These are phyloP conservation scores for Zoanthus sociatus DNA, from an alignment of 92 coral and sea anemone species.

Conservation along the genomic window DNA sequence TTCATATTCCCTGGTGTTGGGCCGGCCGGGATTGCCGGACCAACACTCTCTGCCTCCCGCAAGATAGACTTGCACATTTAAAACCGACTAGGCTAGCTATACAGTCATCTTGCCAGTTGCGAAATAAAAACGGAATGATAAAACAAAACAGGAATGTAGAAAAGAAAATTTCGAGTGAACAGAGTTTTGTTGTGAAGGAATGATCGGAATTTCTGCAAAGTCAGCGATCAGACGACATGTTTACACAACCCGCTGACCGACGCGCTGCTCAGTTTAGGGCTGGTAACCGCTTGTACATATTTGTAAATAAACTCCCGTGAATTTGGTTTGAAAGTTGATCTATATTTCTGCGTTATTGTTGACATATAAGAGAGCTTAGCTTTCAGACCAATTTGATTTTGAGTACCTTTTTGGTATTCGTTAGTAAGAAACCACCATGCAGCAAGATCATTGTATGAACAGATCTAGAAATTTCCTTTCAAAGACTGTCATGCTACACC, in stretches of 20 bases:
- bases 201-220: constrained; percentile 1
- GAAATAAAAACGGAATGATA: not conserved
- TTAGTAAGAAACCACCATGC: constrained; percentile 1
- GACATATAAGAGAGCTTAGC: constrained; percentile 50
- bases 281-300: not conserved
- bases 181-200: constrained; percentile 9
- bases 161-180: not conserved
- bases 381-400: constrained; percentile 9
- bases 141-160: not conserved
- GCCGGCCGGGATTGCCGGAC: no score
- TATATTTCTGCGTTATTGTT: constrained; percentile 39
- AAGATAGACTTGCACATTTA: not conserved
- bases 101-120: not conserved
- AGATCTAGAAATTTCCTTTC: constrained; percentile 5
- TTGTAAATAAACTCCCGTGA: constrained; percentile 38
- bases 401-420: constrained; percentile 11
- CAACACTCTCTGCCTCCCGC: no score
- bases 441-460: constrained; percentile 16
- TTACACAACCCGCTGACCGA: constrained; percentile 19
- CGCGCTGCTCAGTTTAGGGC: constrained; percentile 2
- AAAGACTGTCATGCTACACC: constrained; percentile 12
- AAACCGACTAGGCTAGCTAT: no score
- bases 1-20: no score
- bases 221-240: not conserved
- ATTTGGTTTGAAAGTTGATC: constrained; percentile 43